These are phyloP conservation scores for Pelobates cultripes DNA, from an alignment of 2,797 vertebrate species.

Conservation along the genomic window DNA sequence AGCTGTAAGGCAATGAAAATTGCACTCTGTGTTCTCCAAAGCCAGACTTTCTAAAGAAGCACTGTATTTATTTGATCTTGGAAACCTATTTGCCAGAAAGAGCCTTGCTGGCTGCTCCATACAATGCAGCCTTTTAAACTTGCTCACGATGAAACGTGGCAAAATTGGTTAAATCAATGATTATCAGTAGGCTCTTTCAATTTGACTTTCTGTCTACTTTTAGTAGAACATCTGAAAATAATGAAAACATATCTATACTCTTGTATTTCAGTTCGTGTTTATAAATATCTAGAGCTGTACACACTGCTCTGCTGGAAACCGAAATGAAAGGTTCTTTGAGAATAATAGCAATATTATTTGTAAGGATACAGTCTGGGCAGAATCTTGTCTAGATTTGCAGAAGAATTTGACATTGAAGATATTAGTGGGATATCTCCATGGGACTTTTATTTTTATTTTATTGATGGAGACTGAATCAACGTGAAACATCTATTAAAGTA, in stretches of 20 bases:
- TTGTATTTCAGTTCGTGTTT: constrained; percentile 10
- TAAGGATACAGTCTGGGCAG: not conserved
- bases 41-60: constrained; percentile 64
- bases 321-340: constrained; percentile 12
- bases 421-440: constrained; percentile 3
- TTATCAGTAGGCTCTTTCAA: constrained; percentile 41
- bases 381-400: not conserved
- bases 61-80: constrained; percentile 63
- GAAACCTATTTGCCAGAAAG: constrained; percentile 55
- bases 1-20: constrained; percentile 76
- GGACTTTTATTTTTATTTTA: not conserved
- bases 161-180: constrained; percentile 40
- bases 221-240: constrained; percentile 45
- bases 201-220: constrained; percentile 40
- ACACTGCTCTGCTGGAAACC: not conserved
- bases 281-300: constrained; percentile 20
- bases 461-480: no score
- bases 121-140: constrained; percentile 49
- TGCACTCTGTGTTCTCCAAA: constrained; percentile 68
- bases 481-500: not conserved
- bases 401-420: not conserved
- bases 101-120: constrained; percentile 55
- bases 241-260: constrained; percentile 45
- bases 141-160: constrained; percentile 47
- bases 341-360: constrained; percentile 17